These are phyloP conservation scores for Pristionchus entomophagus DNA, from an alignment of 2,888 invertebrate species.

Conservation along the genomic window DNA sequence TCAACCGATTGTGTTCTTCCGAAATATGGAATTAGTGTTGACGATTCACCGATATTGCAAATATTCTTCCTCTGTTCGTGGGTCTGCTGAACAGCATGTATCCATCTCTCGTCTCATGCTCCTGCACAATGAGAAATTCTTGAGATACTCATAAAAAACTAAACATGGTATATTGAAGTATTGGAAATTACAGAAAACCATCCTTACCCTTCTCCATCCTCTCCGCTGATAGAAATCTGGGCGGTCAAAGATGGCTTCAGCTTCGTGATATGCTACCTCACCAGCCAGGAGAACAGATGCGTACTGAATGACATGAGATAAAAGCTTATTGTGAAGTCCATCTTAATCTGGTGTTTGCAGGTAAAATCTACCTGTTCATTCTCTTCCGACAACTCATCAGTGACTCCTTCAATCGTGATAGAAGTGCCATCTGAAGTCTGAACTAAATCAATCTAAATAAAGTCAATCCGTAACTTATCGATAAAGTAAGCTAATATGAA, in stretches of 20 bases:
- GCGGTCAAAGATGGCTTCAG: background rate
- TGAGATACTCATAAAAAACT: background rate
- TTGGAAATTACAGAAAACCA: background rate
- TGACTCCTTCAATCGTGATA: background rate
- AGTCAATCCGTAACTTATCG: too few species aligned
- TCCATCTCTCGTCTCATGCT: background rate
- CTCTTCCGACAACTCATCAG: background rate
- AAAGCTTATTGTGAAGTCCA: background rate
- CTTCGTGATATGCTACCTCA: background rate
- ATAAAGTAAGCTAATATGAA: too few species aligned
- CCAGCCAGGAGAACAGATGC: background rate
- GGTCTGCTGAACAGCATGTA: constrained; percentile 15
- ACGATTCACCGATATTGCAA: constrained; percentile 1
- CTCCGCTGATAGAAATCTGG: constrained; percentile 1
- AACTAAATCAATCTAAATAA: too few species aligned
- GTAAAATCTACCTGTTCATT: background rate
- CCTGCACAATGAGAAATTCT: background rate
- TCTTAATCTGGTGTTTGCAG: too few species aligned
- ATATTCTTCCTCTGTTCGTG: background rate
- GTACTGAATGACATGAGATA: background rate
- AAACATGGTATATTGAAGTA: background rate
- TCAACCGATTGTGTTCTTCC: background rate
- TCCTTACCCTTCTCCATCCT: background rate
- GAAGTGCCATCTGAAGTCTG: background rate
- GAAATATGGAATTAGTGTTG: too few species aligned